Percentiles rank a stretch among this genome's conserved stretches.
phyloP scores from a whole-genome alignment of 2,797 vertebrate species.

The Peromyscus eremicus region DNA sequence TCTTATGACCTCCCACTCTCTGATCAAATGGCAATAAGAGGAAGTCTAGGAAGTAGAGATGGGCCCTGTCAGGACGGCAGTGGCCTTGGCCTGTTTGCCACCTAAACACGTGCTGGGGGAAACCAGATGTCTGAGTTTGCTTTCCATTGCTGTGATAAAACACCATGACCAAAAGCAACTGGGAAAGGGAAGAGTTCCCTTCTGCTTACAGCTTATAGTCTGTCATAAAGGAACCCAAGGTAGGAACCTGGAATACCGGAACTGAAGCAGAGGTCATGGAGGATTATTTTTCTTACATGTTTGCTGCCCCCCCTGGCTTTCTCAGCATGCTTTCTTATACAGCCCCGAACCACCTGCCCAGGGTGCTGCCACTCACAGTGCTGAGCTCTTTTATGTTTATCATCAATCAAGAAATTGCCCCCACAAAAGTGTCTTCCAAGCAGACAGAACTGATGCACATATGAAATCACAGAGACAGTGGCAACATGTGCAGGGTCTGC shows the following conservation, averaged over 20 bases:
- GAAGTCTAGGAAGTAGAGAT: conserved; percentile 10
- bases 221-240: background rate
- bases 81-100: background rate
- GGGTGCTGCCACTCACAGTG: too few relatives aligned
- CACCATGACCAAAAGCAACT: background rate
- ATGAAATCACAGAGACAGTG: background rate
- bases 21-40: background rate
- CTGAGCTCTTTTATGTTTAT: background rate
- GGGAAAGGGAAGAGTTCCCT: background rate
- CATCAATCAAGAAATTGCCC: background rate
- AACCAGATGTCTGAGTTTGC: background rate
- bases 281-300: background rate
- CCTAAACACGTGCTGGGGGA: background rate
- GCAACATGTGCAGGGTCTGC: too few relatives aligned
- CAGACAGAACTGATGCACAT: background rate
- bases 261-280: background rate
- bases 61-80: background rate
- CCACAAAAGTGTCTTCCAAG: background rate
- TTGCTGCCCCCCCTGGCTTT: too few relatives aligned
- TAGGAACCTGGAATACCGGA: background rate
- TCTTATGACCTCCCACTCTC: background rate
- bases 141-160: background rate
- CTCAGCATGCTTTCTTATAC: background rate
- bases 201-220: background rate
- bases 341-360: background rate